phyloP scores from a whole-genome alignment of 1,140 invertebrate species.

The Caerostris extrusa region DNA sequence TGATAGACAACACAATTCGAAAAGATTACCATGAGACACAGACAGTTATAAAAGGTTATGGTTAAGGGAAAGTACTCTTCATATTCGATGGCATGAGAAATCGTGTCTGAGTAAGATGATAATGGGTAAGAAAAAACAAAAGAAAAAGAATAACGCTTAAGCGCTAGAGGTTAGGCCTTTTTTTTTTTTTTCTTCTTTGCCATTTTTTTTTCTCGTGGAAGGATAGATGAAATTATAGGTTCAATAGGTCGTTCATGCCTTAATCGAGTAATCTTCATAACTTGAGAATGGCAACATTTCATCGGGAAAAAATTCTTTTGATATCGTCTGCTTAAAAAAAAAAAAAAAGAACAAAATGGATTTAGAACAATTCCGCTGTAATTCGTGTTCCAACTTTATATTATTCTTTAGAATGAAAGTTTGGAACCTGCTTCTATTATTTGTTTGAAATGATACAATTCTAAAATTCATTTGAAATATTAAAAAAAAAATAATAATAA shows the following conservation, averaged over 20 bases:
- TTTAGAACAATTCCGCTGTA: neutral
- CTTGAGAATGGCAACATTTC: neutral
- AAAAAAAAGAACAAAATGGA: neutral
- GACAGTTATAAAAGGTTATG: neutral
- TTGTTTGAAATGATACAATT: too few species aligned
- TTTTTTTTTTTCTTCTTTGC: neutral
- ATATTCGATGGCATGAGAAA: neutral
- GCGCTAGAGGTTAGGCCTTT: neutral
- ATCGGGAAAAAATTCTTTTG: neutral
- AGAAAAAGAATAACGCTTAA: neutral
- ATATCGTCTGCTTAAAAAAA: neutral
- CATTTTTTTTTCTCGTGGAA: neutral
- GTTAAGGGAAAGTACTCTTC: neutral
- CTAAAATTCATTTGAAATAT: too few species aligned
- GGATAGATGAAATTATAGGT: conserved; percentile 5
- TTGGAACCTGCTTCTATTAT: neutral
- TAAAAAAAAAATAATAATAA: too few species aligned
- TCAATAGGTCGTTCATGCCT: neutral
- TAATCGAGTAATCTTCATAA: conserved; percentile 18
- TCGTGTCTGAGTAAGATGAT: neutral
- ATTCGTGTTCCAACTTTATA: neutral
- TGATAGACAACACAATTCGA: conserved; percentile 32
- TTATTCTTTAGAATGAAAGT: neutral
- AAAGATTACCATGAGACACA: neutral
- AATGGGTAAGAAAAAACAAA: neutral